phyloP scores from a whole-genome alignment of 2,113 vertebrate genomes.

The Artemisiospiza belli region DNA sequence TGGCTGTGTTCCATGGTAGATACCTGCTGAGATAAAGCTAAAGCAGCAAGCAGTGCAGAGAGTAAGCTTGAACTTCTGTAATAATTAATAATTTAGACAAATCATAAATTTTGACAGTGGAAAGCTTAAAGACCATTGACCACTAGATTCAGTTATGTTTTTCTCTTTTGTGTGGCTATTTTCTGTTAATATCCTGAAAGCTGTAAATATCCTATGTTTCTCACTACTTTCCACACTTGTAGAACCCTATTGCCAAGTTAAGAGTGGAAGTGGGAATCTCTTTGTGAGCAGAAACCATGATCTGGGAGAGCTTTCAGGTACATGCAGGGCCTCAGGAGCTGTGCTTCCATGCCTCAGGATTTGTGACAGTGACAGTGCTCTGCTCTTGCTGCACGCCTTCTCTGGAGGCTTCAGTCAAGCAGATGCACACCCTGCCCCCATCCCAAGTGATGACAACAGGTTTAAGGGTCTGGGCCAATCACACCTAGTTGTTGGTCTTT shows the following conservation, averaged over 20 bases:
- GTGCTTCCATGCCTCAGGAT: background rate
- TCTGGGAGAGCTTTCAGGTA: background rate
- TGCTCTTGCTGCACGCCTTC: background rate
- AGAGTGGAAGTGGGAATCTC: background rate
- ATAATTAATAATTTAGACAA: background rate
- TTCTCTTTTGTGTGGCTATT: background rate
- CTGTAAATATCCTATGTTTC: background rate
- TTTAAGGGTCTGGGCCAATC: background rate
- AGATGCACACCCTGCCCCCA: background rate
- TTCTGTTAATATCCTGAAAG: background rate
- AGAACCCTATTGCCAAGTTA: background rate
- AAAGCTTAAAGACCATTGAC: background rate
- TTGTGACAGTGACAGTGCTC: background rate
- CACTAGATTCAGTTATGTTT: background rate
- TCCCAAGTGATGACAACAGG: background rate
- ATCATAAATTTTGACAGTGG: background rate
- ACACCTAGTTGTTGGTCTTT: background rate
- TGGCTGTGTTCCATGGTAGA: background rate
- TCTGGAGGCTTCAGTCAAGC: background rate
- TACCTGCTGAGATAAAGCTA: background rate
- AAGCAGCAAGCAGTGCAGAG: background rate
- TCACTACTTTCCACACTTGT: background rate
- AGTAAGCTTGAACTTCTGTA: background rate
- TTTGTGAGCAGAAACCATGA: background rate
- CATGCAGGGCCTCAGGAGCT: background rate